Evolutionary conservation across 2,797 vertebrate species (phyloP).

Genomic region (Alfaro cultratus): DNA sequence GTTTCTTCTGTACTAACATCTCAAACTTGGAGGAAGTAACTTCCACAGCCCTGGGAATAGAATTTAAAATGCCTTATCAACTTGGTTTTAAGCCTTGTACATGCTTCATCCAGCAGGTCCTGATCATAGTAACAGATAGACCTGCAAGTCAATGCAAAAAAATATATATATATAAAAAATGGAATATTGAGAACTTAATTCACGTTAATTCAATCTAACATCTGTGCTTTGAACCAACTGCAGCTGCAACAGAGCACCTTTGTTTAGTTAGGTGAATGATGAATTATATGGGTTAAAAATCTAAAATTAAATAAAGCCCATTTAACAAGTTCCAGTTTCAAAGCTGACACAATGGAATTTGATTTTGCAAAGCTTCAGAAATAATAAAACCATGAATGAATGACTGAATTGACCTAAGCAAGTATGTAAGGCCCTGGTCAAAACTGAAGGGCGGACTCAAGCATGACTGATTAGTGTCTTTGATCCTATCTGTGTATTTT

Average conservation of each 20-base stretch:
- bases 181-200: background rate
- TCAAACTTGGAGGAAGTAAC: background rate
- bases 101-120: background rate
- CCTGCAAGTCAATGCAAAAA: background rate
- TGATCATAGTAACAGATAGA: background rate
- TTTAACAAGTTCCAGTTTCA: background rate
- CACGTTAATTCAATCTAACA: background rate
- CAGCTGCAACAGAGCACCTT: background rate
- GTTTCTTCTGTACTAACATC: background rate
- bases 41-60: background rate
- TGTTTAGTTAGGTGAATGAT: background rate
- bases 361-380: background rate
- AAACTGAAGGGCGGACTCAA: background rate
- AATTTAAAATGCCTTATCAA: background rate
- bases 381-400: background rate
- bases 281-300: background rate
- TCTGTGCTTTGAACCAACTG: background rate
- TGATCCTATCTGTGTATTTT: background rate
- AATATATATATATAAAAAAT: background rate
- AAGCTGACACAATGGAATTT: background rate
- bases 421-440: background rate
- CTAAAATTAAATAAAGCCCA: background rate
- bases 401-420: background rate
- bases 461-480: background rate
- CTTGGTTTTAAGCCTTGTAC: background rate